These are phyloP conservation scores for Glyptemys insculpta DNA, from an alignment of 2,797 vertebrate genomes.

Conservation along the genomic window DNA sequence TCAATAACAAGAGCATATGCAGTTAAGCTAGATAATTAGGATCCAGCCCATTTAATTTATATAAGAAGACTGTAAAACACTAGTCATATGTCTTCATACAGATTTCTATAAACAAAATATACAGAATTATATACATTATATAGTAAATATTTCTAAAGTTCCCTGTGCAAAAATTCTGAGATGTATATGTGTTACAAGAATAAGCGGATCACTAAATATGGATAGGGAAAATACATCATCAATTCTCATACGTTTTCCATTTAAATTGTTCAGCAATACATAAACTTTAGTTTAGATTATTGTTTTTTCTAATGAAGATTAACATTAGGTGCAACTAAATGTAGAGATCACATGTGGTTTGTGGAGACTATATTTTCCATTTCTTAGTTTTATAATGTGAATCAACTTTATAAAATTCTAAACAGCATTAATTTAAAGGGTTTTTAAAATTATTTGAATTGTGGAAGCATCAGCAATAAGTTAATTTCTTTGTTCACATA, in stretches of 20 bases:
- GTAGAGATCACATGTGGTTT: conserved; percentile 1
- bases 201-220: background rate
- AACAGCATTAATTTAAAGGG: background rate
- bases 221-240: background rate
- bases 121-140: background rate
- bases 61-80: background rate
- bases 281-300: background rate
- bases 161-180: background rate
- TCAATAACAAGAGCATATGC: background rate
- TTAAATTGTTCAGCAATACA: background rate
- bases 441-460: background rate
- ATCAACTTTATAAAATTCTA: background rate
- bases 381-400: background rate
- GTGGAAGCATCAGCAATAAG: background rate
- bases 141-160: background rate
- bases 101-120: background rate
- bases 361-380: background rate
- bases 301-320: background rate
- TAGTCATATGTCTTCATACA: background rate
- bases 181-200: background rate
- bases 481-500: background rate
- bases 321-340: background rate
- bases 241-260: background rate
- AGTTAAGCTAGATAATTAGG: background rate
- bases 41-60: background rate